Percentiles rank a stretch among this genome's conserved stretches.
phyloP scores from a whole-genome alignment of 2,888 invertebrate species.

The Furcula furcula region DNA sequence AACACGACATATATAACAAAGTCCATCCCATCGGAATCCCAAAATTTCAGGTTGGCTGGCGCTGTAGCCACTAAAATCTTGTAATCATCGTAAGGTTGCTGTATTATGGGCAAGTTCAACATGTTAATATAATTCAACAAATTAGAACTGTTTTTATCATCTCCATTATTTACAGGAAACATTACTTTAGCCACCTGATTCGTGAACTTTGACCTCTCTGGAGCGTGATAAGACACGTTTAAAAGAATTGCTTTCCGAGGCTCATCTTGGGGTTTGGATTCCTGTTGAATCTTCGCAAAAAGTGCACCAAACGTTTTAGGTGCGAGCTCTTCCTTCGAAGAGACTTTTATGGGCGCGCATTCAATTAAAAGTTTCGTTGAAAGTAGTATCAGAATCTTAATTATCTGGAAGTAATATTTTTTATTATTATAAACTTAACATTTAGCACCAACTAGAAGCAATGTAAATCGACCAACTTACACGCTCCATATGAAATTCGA shows the following conservation, averaged over 20 bases:
- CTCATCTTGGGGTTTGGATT: conserved; percentile 18
- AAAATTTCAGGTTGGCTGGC: conserved; percentile 50
- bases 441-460: not conserved
- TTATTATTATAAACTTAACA: not conserved
- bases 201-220: too few species aligned
- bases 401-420: conserved; percentile 32
- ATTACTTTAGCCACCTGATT: conserved; percentile 53
- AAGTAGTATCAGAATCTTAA: conserved; percentile 25
- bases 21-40: conserved; percentile 33
- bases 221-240: too few species aligned
- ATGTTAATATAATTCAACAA: conserved; percentile 21
- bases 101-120: conserved; percentile 53
- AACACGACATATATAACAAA: conserved; percentile 60
- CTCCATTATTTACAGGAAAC: conserved; percentile 24
- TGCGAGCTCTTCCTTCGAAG: conserved; percentile 39
- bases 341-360: conserved; percentile 47
- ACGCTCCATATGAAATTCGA: conserved; percentile 27
- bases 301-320: conserved; percentile 37
- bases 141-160: conserved; percentile 9
- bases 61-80: conserved; percentile 65
- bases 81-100: conserved; percentile 49
- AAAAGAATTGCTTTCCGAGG: conserved; percentile 26
- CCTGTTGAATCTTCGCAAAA: conserved; percentile 52
- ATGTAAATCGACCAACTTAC: conserved; percentile 27
- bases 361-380: conserved; percentile 24